phyloP scores from a whole-genome alignment of 1,140 invertebrate species.

The Platorchestia sp. region DNA sequence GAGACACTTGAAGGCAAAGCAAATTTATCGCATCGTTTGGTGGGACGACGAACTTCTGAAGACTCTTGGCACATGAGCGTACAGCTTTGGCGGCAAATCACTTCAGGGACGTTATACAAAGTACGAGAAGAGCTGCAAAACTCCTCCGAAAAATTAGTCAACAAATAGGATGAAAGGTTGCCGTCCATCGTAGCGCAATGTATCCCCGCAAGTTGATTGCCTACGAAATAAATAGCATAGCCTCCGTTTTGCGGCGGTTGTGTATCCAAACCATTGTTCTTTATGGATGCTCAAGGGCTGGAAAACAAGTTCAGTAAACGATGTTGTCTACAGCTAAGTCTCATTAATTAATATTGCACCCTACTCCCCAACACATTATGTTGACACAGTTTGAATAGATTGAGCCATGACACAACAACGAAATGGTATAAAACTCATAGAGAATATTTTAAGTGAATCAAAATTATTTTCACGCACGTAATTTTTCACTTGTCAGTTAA shows the following conservation, averaged over 20 bases:
- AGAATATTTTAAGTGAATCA: background rate
- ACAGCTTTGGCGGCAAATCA: constrained; percentile 6
- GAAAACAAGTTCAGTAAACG: background rate
- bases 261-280: background rate
- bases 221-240: background rate
- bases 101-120: background rate
- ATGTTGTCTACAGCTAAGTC: background rate
- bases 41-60: background rate
- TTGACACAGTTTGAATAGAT: background rate
- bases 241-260: background rate
- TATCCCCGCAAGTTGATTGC: background rate
- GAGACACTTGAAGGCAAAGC: background rate
- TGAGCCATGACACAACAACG: background rate
- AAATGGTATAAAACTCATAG: background rate
- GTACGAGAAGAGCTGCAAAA: background rate
- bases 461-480: background rate
- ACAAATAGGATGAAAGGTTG: background rate
- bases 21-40: background rate
- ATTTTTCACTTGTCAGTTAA: background rate
- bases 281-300: background rate
- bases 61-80: background rate
- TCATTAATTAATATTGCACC: background rate
- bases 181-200: background rate
- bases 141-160: constrained; percentile 13
- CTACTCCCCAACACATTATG: background rate